Evolutionary conservation across 92 coral and sea anemone genomes (phyloP).

Genomic region (Parazoanthus swiftii): DNA sequence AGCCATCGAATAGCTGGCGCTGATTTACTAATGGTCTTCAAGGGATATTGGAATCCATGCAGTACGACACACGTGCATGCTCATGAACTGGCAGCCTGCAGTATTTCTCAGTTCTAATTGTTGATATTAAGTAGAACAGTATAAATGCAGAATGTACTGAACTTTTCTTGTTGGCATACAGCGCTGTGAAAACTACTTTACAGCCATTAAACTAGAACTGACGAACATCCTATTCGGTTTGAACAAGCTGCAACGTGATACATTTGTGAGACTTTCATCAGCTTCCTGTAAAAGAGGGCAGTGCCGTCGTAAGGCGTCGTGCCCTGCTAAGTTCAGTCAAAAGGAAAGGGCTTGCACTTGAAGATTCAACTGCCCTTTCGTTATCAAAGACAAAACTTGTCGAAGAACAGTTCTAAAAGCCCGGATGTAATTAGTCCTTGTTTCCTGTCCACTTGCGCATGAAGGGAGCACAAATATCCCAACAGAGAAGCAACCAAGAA

Average conservation of each 20-base stretch:
- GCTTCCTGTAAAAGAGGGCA: not conserved
- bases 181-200: not conserved
- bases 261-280: too few relatives aligned
- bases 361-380: not conserved
- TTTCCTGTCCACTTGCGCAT: not conserved
- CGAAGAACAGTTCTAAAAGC: not conserved
- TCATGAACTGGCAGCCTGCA: not conserved
- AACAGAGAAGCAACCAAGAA: not conserved
- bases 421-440: not conserved
- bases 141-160: not conserved
- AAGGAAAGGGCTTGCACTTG: not conserved
- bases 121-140: not conserved
- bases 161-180: not conserved
- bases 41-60: not conserved
- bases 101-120: not conserved
- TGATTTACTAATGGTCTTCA: conserved; percentile 1
- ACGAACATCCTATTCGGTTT: not conserved
- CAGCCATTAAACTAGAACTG: not conserved
- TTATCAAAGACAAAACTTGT: not conserved
- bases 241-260: not conserved
- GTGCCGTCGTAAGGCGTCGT: not conserved
- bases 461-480: not conserved
- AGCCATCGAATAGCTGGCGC: not conserved
- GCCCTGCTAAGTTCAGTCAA: not conserved
- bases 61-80: not conserved